Percentiles rank a stretch among this genome's conserved stretches.
These are phyloP conservation scores for Trachelus iudaicus DNA, from an alignment of 2,888 invertebrate species.

Conservation along the genomic window DNA sequence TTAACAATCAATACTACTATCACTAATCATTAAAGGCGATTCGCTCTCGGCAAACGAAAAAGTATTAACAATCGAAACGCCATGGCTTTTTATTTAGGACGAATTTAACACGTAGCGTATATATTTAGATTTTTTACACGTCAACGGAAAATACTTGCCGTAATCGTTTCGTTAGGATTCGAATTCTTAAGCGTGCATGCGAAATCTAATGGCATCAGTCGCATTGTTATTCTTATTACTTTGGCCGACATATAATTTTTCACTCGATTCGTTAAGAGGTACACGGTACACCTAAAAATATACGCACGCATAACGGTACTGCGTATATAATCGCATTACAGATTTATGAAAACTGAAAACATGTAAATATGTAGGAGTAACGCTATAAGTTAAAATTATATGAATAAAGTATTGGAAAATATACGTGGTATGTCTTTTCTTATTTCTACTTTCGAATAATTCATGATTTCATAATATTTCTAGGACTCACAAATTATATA, in stretches of 20 bases:
- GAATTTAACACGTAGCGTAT: conserved; percentile 29
- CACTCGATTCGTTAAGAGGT: conserved; percentile 6
- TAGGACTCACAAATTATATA: neutral
- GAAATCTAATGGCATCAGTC: conserved; percentile 9
- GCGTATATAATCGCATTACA: conserved; percentile 35
- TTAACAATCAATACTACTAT: neutral
- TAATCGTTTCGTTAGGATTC: conserved; percentile 29
- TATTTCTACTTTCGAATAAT: neutral
- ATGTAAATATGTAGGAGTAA: conserved; percentile 54
- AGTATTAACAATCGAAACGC: conserved; percentile 1
- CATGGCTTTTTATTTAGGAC: neutral
- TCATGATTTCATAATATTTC: neutral
- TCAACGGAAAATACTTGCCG: conserved; percentile 43
- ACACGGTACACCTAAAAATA: neutral
- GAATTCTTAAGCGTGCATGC: conserved; percentile 25
- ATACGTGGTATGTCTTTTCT: neutral
- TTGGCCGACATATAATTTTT: conserved; percentile 26
- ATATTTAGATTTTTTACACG: conserved; percentile 61
- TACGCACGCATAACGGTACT: conserved; percentile 9
- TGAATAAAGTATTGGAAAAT: conserved; percentile 50
- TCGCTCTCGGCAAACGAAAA: neutral
- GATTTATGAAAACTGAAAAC: conserved; percentile 31
- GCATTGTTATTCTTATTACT: conserved; percentile 19
- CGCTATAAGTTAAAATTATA: conserved; percentile 51
- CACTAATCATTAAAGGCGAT: neutral